Conservation (phyloP, 2,888 invertebrate genomes). For the Eueremaeus valkanovi region DNA sequence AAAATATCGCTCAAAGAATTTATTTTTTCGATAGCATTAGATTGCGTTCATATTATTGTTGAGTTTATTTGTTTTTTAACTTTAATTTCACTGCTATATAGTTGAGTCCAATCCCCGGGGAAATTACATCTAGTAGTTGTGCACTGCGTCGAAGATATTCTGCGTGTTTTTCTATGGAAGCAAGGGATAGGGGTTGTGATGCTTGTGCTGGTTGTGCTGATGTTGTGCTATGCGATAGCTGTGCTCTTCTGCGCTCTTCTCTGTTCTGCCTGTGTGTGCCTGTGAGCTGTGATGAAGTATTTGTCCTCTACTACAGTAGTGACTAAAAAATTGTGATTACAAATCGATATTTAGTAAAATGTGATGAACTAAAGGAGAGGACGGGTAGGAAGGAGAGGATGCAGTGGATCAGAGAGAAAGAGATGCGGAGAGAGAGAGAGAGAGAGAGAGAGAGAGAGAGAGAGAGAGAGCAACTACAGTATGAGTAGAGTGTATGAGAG, state of each 20-base stretch:
- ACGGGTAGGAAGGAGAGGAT: neutral
- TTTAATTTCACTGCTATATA: constrained; percentile 34
- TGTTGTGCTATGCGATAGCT: neutral
- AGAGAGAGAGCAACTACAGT: too few species aligned
- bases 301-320: constrained; percentile 17
- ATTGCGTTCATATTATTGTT: constrained; percentile 12
- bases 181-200: constrained; percentile 30
- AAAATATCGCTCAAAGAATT: constrained; percentile 21
- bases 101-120: constrained; percentile 6
- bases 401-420: neutral
- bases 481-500: too few species aligned
- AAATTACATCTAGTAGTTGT: constrained; percentile 30
- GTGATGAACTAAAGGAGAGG: constrained; percentile 31
- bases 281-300: constrained; percentile 7
- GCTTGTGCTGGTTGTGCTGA: neutral
- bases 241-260: too few species aligned
- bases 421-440: neutral
- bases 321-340: constrained; percentile 39
- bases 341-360: constrained; percentile 37
- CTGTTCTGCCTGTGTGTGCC: neutral
- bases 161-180: constrained; percentile 29
- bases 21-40: constrained; percentile 33
- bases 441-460: neutral
- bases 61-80: constrained; percentile 35
- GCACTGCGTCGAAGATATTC: constrained; percentile 4